A percentile compares a stretch with the other conserved stretches of the same genome.
These are phyloP conservation scores for Serripes groenlandicus DNA, from an alignment of 2,888 invertebrate genomes.

Conservation along the genomic window DNA sequence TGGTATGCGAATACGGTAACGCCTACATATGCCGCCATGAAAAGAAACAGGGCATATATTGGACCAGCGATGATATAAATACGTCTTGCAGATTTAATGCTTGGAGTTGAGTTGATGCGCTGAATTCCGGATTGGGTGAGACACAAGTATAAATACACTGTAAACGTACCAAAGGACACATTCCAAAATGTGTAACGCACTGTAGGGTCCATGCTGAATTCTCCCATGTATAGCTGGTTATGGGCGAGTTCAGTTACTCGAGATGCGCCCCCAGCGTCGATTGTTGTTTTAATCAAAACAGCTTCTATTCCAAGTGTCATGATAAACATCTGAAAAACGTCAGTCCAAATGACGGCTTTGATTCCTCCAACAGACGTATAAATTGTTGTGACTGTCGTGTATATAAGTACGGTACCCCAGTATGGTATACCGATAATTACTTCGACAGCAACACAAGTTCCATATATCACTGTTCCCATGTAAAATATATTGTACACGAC, in stretches of 20 bases:
- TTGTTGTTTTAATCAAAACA: slow-evolving; percentile 35
- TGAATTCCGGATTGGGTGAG: slow-evolving; percentile 51
- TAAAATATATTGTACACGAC: slow-evolving; percentile 30
- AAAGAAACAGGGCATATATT: slow-evolving; percentile 1
- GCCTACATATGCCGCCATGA: slow-evolving; percentile 32
- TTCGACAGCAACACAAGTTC: slow-evolving; percentile 36
- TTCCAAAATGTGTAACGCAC: slow-evolving; percentile 43
- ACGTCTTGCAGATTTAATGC: not conserved
- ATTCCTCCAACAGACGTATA: slow-evolving; percentile 51
- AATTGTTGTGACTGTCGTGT: slow-evolving; percentile 37
- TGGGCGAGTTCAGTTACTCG: not conserved
- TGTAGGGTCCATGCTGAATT: slow-evolving; percentile 41
- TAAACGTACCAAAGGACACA: slow-evolving; percentile 27
- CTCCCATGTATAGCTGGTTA: slow-evolving; percentile 15
- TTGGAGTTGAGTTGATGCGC: slow-evolving; percentile 42
- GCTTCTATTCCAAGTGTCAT: slow-evolving; percentile 46
- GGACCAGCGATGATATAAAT: slow-evolving; percentile 35
- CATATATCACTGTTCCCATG: slow-evolving; percentile 39
- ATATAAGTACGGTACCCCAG: slow-evolving; percentile 43
- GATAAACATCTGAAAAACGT: slow-evolving; percentile 42
- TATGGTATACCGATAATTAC: slow-evolving; percentile 38
- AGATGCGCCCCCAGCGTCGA: slow-evolving; percentile 20
- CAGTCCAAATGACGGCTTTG: slow-evolving; percentile 53
- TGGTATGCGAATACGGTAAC: slow-evolving; percentile 50
- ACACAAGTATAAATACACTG: slow-evolving; percentile 8